Conservation (phyloP, 2,888 invertebrate species). For the Merodon equestris region DNA sequence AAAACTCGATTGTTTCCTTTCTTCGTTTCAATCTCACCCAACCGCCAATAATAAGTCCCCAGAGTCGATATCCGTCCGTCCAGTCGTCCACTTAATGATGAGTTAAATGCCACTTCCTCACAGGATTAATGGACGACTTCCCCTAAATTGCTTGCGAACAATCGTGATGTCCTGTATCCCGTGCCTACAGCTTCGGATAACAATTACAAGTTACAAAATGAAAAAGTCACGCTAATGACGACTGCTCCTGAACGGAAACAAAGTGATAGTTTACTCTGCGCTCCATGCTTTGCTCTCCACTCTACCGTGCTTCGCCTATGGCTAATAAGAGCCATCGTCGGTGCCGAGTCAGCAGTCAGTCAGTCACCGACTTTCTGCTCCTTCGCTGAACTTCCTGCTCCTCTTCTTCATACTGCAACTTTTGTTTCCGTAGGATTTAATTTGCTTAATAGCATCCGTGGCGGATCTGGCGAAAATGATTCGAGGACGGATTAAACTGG, state of each 20-base stretch:
- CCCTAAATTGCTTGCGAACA: constrained; percentile 32
- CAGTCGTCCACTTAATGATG: constrained; percentile 46
- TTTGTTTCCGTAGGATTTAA: constrained; percentile 64
- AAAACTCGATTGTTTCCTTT: constrained; percentile 41
- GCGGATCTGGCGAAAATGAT: constrained; percentile 3
- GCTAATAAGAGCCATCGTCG: constrained; percentile 54
- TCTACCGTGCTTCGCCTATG: no score
- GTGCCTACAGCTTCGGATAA: constrained; percentile 38
- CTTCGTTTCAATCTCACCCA: constrained; percentile 45
- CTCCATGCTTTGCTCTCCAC: background rate
- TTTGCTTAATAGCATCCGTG: constrained; percentile 66
- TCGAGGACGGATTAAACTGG: background rate
- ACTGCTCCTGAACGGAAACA: constrained; percentile 53
- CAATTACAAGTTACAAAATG: constrained; percentile 44
- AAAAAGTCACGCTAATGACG: constrained; percentile 66
- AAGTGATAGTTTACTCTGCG: constrained; percentile 30
- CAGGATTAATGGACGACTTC: constrained; percentile 54
- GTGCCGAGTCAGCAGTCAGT: constrained; percentile 40
- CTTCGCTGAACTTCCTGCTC: background rate
- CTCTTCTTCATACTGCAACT: constrained; percentile 33
- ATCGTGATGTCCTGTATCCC: constrained; percentile 32
- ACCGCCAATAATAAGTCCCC: background rate
- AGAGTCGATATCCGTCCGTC: background rate
- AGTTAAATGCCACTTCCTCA: constrained; percentile 64
- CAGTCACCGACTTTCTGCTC: constrained; percentile 34